These are phyloP conservation scores for Pseudomyrmex flavicornis DNA, from an alignment of 1,140 invertebrate genomes.

Conservation along the genomic window DNA sequence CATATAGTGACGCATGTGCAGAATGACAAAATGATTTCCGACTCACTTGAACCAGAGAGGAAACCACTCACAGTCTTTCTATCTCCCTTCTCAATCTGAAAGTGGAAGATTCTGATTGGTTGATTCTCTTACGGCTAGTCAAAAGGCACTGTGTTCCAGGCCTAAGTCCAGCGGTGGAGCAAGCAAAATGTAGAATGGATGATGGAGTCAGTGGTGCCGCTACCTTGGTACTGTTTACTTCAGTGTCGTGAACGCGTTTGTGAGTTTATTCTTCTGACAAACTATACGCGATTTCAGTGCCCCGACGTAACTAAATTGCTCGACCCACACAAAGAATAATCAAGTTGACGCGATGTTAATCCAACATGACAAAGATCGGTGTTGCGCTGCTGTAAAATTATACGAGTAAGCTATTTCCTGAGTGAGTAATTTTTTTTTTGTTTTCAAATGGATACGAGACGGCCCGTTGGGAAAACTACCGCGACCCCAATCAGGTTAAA, in stretches of 20 bases:
- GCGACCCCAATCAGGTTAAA: slow-evolving; percentile 43
- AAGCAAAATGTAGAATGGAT: not conserved
- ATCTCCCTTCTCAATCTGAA: too few relatives aligned
- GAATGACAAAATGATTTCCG: too few relatives aligned
- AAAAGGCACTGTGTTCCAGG: too few relatives aligned
- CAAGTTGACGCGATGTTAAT: not conserved
- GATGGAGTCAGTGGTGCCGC: slow-evolving; percentile 53
- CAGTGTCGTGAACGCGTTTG: not conserved
- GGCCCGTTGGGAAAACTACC: slow-evolving; percentile 16
- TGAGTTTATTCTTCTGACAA: not conserved
- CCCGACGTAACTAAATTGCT: not conserved
- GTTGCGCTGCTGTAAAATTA: not conserved
- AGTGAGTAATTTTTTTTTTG: not conserved
- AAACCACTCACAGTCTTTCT: too few relatives aligned
- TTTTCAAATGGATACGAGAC: not conserved
- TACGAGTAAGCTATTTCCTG: not conserved
- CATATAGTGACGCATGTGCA: too few relatives aligned
- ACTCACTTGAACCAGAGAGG: too few relatives aligned
- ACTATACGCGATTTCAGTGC: not conserved
- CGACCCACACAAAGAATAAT: not conserved
- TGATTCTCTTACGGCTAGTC: too few relatives aligned
- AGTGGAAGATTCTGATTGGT: too few relatives aligned
- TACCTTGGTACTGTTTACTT: slow-evolving; percentile 29
- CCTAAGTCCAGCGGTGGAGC: too few relatives aligned
- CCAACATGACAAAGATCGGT: not conserved